Percentiles rank a stretch among this genome's conserved stretches.
Evolutionary conservation across 1,140 invertebrate species (phyloP).

Genomic region (Drosophila repleta): DNA sequence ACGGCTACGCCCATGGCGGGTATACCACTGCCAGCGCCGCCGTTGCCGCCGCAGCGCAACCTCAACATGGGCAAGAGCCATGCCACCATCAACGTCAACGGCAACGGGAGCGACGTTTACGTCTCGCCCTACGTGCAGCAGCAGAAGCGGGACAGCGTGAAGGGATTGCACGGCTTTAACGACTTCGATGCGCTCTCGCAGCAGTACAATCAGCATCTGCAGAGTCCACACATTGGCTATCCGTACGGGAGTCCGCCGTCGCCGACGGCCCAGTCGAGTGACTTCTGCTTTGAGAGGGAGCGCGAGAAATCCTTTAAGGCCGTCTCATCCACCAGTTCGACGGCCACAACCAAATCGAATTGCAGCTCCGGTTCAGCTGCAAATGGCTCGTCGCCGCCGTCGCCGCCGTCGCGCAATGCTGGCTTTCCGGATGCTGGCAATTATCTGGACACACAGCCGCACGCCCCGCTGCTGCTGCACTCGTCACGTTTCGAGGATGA

Average conservation of each 20-base stretch:
- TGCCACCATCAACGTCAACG: slow-evolving; percentile 1
- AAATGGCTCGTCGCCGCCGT: slow-evolving; percentile 20
- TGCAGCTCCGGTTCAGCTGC: slow-evolving; percentile 52
- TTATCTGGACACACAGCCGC: slow-evolving; percentile 15
- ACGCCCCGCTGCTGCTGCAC: slow-evolving; percentile 19
- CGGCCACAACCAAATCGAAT: slow-evolving; percentile 51
- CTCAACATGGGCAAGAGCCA: background rate
- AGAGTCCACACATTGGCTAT: slow-evolving; percentile 75
- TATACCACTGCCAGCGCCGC: slow-evolving; percentile 34
- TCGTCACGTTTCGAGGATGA: slow-evolving; percentile 76
- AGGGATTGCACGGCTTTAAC: slow-evolving; percentile 77
- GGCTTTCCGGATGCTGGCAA: slow-evolving; percentile 21
- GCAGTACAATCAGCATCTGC: slow-evolving; percentile 76
- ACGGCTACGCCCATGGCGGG: slow-evolving; percentile 17
- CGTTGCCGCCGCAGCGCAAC: slow-evolving; percentile 31
- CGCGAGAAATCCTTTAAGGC: slow-evolving; percentile 27
- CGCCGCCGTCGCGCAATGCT: slow-evolving; percentile 45
- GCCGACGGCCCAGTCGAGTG: slow-evolving; percentile 66
- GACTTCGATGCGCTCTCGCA: slow-evolving; percentile 79
- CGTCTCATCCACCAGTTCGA: slow-evolving; percentile 39
- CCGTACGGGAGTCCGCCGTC: slow-evolving; percentile 79
- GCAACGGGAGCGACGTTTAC: slow-evolving; percentile 29
- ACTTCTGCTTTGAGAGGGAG: slow-evolving; percentile 56
- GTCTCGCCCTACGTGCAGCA: slow-evolving; percentile 76
- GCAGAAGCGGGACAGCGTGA: slow-evolving; percentile 76